Conservation (phyloP, 2,113 vertebrate genomes). For the Myrmecobius fasciatus region DNA sequence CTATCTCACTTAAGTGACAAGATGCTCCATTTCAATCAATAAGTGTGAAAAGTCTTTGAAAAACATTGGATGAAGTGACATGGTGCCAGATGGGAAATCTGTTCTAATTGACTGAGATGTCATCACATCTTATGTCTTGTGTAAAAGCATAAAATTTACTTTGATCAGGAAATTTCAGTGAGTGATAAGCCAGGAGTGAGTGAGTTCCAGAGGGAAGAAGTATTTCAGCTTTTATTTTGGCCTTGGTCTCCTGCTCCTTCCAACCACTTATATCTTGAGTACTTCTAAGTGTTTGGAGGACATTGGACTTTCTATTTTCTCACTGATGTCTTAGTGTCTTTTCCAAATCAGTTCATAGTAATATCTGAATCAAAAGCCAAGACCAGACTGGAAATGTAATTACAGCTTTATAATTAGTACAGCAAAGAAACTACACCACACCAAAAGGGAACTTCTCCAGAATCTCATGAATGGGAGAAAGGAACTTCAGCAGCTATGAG, state of each 20-base stretch:
- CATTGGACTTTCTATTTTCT: not conserved
- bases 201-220: not conserved
- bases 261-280: not conserved
- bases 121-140: not conserved
- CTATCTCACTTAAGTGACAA: not conserved
- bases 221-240: not conserved
- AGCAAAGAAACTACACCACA: not conserved
- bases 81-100: not conserved
- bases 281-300: not conserved
- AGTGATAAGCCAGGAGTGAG: not conserved
- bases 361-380: not conserved
- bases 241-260: not conserved
- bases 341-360: not conserved
- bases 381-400: not conserved
- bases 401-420: not conserved
- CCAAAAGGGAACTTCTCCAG: not conserved
- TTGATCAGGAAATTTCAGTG: not conserved
- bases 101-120: not conserved
- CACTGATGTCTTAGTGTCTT: not conserved
- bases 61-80: not conserved
- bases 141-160: not conserved
- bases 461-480: not conserved
- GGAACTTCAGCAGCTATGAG: not conserved
- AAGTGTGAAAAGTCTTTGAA: not conserved
- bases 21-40: not conserved